These are phyloP conservation scores for Malurus elegans DNA, from an alignment of 2,113 vertebrate genomes.

Conservation along the genomic window DNA sequence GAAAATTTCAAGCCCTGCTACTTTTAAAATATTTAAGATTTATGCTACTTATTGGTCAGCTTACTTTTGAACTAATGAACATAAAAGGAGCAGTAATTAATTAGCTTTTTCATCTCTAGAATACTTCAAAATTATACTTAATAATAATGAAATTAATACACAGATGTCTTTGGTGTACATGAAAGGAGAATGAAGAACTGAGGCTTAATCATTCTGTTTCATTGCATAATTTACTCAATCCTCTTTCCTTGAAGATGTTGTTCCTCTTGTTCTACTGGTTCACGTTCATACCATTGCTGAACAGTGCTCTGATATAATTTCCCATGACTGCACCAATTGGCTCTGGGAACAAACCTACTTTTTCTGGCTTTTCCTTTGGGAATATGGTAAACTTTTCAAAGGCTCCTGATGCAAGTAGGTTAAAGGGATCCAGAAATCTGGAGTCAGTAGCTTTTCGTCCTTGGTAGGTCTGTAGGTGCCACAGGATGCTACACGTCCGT, in stretches of 20 bases:
- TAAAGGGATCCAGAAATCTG: not conserved
- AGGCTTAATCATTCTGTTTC: not conserved
- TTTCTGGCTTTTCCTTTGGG: not conserved
- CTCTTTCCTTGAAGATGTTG: not conserved
- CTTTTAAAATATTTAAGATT: not conserved
- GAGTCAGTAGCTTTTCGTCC: not conserved
- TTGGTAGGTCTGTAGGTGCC: not conserved
- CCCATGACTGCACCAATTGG: not conserved
- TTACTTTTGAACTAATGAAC: slow-evolving; percentile 2
- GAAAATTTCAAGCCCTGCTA: not conserved
- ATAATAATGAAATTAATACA: not conserved
- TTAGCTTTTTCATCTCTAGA: not conserved
- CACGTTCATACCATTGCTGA: not conserved
- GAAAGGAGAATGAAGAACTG: not conserved
- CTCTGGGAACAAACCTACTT: not conserved
- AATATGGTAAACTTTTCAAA: not conserved
- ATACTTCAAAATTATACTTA: not conserved
- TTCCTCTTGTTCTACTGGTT: not conserved
- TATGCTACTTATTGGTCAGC: not conserved
- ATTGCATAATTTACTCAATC: not conserved
- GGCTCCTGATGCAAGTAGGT: not conserved
- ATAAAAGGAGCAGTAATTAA: not conserved
- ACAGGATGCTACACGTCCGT: not conserved
- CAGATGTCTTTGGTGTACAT: not conserved
- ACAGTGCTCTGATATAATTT: not conserved